These are phyloP conservation scores for Oreochromis niloticus DNA, from an alignment of 2,113 vertebrate species.

Conservation along the genomic window DNA sequence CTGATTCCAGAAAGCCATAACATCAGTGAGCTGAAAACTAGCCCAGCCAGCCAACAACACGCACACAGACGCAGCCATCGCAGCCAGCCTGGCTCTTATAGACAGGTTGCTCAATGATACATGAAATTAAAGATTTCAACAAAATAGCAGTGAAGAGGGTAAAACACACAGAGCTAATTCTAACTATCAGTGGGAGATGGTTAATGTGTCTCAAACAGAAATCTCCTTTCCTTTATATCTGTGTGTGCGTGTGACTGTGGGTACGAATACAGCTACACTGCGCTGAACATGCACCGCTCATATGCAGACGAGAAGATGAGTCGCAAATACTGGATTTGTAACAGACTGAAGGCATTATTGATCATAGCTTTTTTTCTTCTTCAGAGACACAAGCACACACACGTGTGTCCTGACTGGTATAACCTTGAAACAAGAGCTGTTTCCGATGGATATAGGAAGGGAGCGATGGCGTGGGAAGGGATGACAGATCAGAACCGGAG, in stretches of 20 bases:
- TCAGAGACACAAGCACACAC: background rate
- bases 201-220: conserved; percentile 30
- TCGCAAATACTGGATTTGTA: background rate
- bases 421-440: conserved; percentile 65
- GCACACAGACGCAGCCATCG: background rate
- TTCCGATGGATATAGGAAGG: conserved; percentile 43
- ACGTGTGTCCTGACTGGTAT: conserved; percentile 1
- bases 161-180: conserved; percentile 65
- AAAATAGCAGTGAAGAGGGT: conserved; percentile 48
- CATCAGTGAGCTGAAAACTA: conserved; percentile 45
- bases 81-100: conserved; percentile 38
- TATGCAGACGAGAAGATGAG: background rate
- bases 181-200: conserved; percentile 37
- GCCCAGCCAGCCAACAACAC: conserved; percentile 13
- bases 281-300: background rate
- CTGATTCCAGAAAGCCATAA: conserved; percentile 39
- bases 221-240: background rate
- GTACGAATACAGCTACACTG: background rate
- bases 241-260: background rate
- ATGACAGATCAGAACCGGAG: conserved; percentile 4
- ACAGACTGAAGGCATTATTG: conserved; percentile 11
- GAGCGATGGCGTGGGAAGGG: background rate
- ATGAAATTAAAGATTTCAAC: conserved; percentile 71
- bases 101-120: conserved; percentile 72
- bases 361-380: background rate